Base-by-base conservation (phyloP, 2,888 invertebrate species). In the Phalangium opilio region DNA sequence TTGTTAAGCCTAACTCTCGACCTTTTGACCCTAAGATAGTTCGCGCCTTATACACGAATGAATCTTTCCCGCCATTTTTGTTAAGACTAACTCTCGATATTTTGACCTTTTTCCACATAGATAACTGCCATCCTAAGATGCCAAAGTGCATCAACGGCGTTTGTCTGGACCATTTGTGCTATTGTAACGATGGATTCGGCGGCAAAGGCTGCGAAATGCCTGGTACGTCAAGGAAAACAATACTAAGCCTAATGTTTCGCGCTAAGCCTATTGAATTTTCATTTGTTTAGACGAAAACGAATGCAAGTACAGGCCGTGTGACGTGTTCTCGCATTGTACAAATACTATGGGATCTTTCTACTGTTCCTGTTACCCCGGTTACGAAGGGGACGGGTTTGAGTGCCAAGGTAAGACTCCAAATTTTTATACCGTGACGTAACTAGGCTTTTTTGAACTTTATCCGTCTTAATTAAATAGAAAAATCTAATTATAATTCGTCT, bases 351-450 rank as follows among this genome's bases (percentile, higher is more conserved):
- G 93, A 66, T 86, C 90, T 70, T 95, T 84, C 73, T 83, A 83
- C 68, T 95, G 93, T 73, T 83, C 87, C 64, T 95, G 93, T 70
- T 87, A 83, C 70, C 90, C 91, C 58, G 93, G 93, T 60, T 95
- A 91, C 69, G 78, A 79, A 63, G 93, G 93, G 64, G 83, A 93
- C 67, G 93, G 93, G n/a, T 82, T 86, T 70, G 78, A 80, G 63
- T 93, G 93, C 72, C 83, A 82, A 78, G 91, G 91, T 91, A 74
- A 72, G 74, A 47, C 21, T 3, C 38, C n/a, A n/a, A 10, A 10
- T 3, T 18, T 38, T 4, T 18, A 8, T n/a, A n/a, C 8, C 27
- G 27, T 27, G 27, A 27, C n/a, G n/a, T n/a, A n/a, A n/a, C n/a
- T n/a, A n/a, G n/a, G 27, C 27, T 27, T 27, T 27, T 27, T 27